Conservation (phyloP, 1,140 invertebrate species). For the Scaptodrosophila lebanonensis region DNA sequence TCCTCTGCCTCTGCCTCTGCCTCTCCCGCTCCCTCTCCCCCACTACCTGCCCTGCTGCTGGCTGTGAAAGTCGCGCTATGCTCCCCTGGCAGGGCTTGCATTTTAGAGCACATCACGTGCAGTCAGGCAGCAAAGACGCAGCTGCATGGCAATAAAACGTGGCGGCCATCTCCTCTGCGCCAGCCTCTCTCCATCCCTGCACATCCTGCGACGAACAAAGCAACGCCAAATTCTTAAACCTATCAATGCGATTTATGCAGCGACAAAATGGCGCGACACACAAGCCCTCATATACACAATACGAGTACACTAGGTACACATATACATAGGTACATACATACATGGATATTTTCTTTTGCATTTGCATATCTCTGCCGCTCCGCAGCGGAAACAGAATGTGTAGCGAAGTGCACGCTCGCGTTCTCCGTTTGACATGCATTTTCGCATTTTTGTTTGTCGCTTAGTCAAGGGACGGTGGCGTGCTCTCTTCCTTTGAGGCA, state of each 20-base stretch:
- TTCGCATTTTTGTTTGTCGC: too few species aligned
- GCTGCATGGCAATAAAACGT: slow-evolving; percentile 63
- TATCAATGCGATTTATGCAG: slow-evolving; percentile 73
- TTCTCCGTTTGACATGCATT: too few species aligned
- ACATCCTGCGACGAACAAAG: slow-evolving; percentile 35
- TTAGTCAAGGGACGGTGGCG: too few species aligned
- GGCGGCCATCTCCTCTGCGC: slow-evolving; percentile 27
- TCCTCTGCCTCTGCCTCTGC: too few species aligned
- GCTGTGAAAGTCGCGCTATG: too few species aligned
- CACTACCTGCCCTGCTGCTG: too few species aligned
- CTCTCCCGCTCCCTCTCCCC: too few species aligned
- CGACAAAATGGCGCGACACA: slow-evolving; percentile 40
- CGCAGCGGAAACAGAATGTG: too few species aligned
- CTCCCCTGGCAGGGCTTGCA: too few species aligned
- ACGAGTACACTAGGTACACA: not conserved
- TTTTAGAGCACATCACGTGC: slow-evolving; percentile 53
- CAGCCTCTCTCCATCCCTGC: not conserved
- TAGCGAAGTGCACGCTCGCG: too few species aligned
- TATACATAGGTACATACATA: not conserved
- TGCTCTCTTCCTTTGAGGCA: too few species aligned
- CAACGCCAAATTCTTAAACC: slow-evolving; percentile 47
- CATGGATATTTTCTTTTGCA: not conserved
- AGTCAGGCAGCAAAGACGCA: slow-evolving; percentile 22
- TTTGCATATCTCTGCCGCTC: too few species aligned
- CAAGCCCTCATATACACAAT: slow-evolving; percentile 16